Base-by-base conservation (phyloP, 2,113 vertebrate genomes). In the Suricata suricatta region DNA sequence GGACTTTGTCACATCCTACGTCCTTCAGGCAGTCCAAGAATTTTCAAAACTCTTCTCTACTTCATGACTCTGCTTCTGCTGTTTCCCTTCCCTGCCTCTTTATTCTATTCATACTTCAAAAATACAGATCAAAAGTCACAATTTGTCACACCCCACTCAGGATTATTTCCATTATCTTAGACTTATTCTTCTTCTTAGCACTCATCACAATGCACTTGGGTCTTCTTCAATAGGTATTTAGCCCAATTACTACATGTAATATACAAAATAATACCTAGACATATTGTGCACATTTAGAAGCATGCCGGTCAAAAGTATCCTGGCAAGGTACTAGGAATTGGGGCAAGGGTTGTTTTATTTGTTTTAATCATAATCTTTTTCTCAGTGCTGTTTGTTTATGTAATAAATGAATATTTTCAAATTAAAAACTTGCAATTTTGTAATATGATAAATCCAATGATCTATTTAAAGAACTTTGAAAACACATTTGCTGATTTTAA, bases 401-500 rank as follows among this genome's bases (percentile, higher is more conserved):
- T 25, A 84, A 93, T 44, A 92, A 96, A 72, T 96, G 5, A 92
- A 41, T 90, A 68, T 88, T 85, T 93, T 90, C 47, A 95, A 90
- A 83, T 64, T 0, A 88, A 92, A 64, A 84, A 25, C 54, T 68
- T 92, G 54, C 83, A 35, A 95, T 97, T 97, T 97, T 96, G 47
- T 97, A 97, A 80, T 93, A 77, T 72, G 52, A 88, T 97, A 52
- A 84, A 7, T 54, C 19, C 17, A 71, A 35, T 72, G 12, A 88
- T 52, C 44, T 97, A 82, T 84, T 71, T 87, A 94, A 96, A 86
- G 85, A 88, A 77, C 11, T 79, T 87, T 35, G 66, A 93, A 96
- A 98, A 97, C 79, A 97, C 92, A 92, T 97, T 98, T 98, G 92
- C 97, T 98, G 98, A 96, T 98, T 92, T 97, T 96, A 98, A 96